These are phyloP conservation scores for Zaprionus nigranus DNA, from an alignment of 1,140 invertebrate genomes.

Conservation along the genomic window DNA sequence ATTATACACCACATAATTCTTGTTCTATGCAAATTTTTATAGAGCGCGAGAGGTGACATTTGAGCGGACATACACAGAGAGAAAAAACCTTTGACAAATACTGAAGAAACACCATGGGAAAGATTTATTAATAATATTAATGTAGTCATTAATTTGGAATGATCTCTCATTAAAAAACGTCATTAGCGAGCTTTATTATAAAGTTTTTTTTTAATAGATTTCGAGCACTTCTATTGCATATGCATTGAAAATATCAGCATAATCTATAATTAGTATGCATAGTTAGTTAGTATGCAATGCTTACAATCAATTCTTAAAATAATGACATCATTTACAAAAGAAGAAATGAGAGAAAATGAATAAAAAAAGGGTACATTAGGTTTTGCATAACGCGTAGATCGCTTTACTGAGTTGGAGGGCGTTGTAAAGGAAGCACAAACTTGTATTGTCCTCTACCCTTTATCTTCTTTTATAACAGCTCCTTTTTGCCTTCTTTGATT, in stretches of 20 bases:
- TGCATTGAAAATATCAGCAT: background rate
- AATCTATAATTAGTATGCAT: background rate
- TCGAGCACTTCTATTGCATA: background rate
- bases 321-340: constrained; percentile 17
- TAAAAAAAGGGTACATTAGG: background rate
- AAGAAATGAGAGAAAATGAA: background rate
- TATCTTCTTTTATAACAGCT: background rate
- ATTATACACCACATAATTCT: constrained; percentile 48
- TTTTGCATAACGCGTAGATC: constrained; percentile 2
- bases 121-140: too few relatives aligned
- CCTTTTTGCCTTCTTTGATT: background rate
- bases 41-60: constrained; percentile 53
- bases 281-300: constrained; percentile 1
- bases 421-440: background rate
- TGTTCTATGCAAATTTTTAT: constrained; percentile 51
- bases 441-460: background rate
- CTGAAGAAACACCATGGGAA: background rate
- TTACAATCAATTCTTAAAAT: background rate
- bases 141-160: too few relatives aligned
- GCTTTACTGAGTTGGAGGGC: background rate
- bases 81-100: background rate
- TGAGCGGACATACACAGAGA: background rate
- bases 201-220: background rate
- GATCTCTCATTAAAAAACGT: too few relatives aligned
- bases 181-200: background rate